Base-by-base conservation (phyloP, 1,140 invertebrate genomes). In the Drosophila novamexicana region DNA sequence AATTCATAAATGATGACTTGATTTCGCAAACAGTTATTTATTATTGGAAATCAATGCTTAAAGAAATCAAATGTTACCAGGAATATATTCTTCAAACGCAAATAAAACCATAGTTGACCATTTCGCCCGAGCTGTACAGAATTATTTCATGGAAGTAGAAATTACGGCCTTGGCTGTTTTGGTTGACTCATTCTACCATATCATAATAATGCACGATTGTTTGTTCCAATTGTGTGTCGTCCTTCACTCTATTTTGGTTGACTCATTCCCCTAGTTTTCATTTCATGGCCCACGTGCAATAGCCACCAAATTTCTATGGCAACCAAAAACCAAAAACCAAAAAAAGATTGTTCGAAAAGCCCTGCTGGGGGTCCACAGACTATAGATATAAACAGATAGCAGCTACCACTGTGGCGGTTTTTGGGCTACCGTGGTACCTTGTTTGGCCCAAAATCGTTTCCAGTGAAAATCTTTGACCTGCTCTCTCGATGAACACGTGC, bases 191-290 rank as follows among this genome's bases (percentile, higher is more conserved):
- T 75, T 62, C 78, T 62, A 66, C 59, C 61, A 61, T 85, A 78
- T 72, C 67, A 77, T 75, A 75, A 81, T 86, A 81, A 85, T 86
- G 82, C 78, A 86, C 70, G 74, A 85, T 85, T 84, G 81, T 85
- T 67, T 68, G 74, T 68, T 86, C 70, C 75, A 85, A 85, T 85
- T 85, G 82, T 85, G 63, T 78, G 52, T 69, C 69, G 75, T 85
- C 67, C 77, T 85, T 81, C 58, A 74, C 22, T 58, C 57, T 77
- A 67, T 85, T 85, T 86, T 63, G 78, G 81, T 85, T 54, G 79
- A 86, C 82, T 85, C 82, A 85, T 75, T 85, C 67, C 82, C 63
- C 66, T 59, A 44, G n/a, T 63, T 79, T 75, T 75, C 65, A 44
- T 78, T 61, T 77, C 64, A 78, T 71, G 65, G 85, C 80, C 80